phyloP scores from a whole-genome alignment of 2,113 vertebrate species.

The Menidia beryllina region DNA sequence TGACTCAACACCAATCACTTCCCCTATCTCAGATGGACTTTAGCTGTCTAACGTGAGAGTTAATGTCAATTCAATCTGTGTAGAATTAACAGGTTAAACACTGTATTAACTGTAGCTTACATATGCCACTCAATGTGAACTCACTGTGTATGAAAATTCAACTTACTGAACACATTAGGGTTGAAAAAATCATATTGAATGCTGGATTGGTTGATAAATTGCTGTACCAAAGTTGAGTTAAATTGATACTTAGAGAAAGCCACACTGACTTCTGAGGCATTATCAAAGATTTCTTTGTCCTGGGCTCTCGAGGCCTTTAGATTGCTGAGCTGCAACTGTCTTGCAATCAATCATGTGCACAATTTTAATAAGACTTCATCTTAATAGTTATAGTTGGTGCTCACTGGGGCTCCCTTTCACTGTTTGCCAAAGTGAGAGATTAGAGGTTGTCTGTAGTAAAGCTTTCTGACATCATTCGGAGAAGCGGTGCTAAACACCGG shows the following conservation, averaged over 20 bases:
- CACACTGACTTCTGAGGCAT: neutral
- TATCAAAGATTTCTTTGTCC: slow-evolving; percentile 16
- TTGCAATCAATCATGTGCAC: slow-evolving; percentile 68
- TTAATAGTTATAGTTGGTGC: slow-evolving; percentile 47
- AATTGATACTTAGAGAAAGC: neutral
- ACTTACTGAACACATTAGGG: too few relatives aligned
- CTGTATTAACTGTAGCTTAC: too few relatives aligned
- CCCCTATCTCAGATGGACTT: too few relatives aligned
- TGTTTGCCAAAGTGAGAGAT: slow-evolving; percentile 66
- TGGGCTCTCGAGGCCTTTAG: slow-evolving; percentile 32
- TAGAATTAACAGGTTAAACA: too few relatives aligned
- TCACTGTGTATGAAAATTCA: too few relatives aligned
- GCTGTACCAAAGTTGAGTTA: too few relatives aligned
- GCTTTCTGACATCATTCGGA: slow-evolving; percentile 61
- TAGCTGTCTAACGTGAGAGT: too few relatives aligned
- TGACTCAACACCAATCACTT: too few relatives aligned
- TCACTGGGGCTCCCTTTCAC: slow-evolving; percentile 59
- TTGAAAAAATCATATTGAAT: too few relatives aligned
- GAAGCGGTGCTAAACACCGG: slow-evolving; percentile 37
- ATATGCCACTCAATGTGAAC: too few relatives aligned
- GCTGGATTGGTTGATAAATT: too few relatives aligned
- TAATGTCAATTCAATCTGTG: too few relatives aligned
- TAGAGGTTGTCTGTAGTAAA: slow-evolving; percentile 59
- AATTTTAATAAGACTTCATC: slow-evolving; percentile 71
- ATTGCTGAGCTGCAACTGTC: slow-evolving; percentile 33